phyloP scores from a whole-genome alignment of 2,797 vertebrate genomes.

The Poeciliopsis gracilis region DNA sequence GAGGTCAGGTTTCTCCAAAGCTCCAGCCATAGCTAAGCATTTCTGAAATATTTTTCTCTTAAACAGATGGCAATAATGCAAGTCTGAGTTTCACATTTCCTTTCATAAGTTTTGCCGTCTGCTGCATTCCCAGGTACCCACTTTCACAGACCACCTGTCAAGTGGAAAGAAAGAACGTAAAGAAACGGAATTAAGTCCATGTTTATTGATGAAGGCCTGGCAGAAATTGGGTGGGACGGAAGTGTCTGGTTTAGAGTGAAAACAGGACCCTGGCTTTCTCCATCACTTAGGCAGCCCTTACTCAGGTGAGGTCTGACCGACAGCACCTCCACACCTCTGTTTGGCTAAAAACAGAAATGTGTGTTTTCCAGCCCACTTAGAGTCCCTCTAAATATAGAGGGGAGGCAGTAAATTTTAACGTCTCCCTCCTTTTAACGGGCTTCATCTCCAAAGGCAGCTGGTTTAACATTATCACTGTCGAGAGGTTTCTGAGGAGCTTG shows the following conservation, averaged over 20 bases:
- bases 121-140: constrained; percentile 47
- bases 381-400: constrained; percentile 57
- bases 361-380: constrained; percentile 46
- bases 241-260: constrained; percentile 75
- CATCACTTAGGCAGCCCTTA: constrained; percentile 35
- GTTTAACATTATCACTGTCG: constrained; percentile 36
- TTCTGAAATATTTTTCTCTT: not conserved
- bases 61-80: constrained; percentile 1
- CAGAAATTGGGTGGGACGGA: constrained; percentile 64
- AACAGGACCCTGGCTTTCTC: constrained; percentile 55
- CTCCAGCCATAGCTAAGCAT: not conserved
- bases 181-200: constrained; percentile 54
- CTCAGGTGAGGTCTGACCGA: constrained; percentile 63
- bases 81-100: constrained; percentile 38
- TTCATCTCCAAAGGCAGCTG: constrained; percentile 32
- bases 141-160: constrained; percentile 67
- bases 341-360: constrained; percentile 65
- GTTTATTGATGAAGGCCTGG: constrained; percentile 64
- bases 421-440: constrained; percentile 22
- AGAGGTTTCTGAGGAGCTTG: constrained; percentile 21
- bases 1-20: not conserved
- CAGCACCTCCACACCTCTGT: constrained; percentile 23
- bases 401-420: constrained; percentile 45
- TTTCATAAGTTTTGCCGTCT: constrained; percentile 15
- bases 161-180: constrained; percentile 29